phyloP scores from a whole-genome alignment of 1,140 invertebrate genomes.

The Stegodyphus mimosarum region DNA sequence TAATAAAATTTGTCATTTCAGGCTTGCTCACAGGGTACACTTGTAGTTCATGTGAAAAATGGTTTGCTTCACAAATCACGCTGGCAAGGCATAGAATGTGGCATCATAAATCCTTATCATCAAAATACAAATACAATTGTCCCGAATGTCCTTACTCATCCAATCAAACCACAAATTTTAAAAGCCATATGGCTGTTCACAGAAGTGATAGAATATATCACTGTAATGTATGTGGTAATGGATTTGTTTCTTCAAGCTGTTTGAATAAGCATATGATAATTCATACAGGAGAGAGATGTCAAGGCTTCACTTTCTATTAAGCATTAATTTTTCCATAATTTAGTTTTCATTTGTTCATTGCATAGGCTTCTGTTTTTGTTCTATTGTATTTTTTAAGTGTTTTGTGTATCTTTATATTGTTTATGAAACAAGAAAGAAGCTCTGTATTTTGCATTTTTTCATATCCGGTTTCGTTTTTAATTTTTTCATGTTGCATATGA shows the following conservation, averaged over 20 bases:
- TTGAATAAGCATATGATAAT: constrained; percentile 39
- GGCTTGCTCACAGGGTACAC: background rate
- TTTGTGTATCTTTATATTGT: too few relatives aligned
- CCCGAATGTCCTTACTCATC: constrained; percentile 22
- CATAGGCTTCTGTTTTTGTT: background rate
- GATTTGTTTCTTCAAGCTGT: constrained; percentile 9
- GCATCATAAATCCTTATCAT: constrained; percentile 26
- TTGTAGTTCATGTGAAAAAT: constrained; percentile 22
- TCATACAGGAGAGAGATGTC: constrained; percentile 29
- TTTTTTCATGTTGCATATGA: too few relatives aligned
- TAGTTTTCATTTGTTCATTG: background rate
- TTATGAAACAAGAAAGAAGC: too few relatives aligned
- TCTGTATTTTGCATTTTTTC: too few relatives aligned
- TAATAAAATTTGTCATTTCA: background rate
- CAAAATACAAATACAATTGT: constrained; percentile 30
- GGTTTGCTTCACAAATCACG: constrained; percentile 29
- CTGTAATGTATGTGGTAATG: constrained; percentile 20
- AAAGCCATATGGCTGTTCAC: constrained; percentile 31
- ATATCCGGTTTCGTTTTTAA: too few relatives aligned
- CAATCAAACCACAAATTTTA: constrained; percentile 33
- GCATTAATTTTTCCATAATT: background rate
- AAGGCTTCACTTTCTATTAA: background rate
- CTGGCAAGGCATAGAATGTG: constrained; percentile 25
- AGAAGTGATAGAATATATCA: background rate
- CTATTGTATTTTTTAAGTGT: too few relatives aligned